Conservation (phyloP, 2,113 vertebrate species). For the Colossoma macropomum region DNA sequence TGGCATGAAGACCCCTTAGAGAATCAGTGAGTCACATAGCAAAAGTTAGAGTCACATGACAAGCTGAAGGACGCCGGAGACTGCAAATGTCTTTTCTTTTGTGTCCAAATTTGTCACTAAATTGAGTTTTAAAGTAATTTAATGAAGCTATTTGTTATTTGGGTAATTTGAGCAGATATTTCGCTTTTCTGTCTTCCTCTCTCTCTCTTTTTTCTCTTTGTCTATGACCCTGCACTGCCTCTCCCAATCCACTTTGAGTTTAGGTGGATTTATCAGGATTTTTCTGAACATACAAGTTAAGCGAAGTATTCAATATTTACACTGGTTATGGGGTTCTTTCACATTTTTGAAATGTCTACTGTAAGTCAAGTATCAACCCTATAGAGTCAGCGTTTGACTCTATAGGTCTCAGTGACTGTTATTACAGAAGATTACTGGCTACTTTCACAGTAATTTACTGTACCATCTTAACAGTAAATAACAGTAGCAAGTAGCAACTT, state of each 20-base stretch:
- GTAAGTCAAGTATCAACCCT: background rate
- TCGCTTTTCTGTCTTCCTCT: background rate
- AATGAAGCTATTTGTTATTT: slow-evolving; percentile 20
- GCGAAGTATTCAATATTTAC: slow-evolving; percentile 1
- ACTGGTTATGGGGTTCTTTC: background rate
- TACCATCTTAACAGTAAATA: too few relatives aligned
- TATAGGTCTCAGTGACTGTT: too few relatives aligned
- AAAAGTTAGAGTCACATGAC: slow-evolving; percentile 40
- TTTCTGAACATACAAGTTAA: slow-evolving; percentile 4
- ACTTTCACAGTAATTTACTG: background rate
- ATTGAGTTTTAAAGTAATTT: slow-evolving; percentile 33
- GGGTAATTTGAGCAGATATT: background rate
- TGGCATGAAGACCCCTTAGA: slow-evolving; percentile 22
- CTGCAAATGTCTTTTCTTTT: slow-evolving; percentile 23
- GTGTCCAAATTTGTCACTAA: slow-evolving; percentile 22
- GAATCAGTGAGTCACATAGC: slow-evolving; percentile 29
- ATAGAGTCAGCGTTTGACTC: background rate
- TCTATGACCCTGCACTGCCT: background rate
- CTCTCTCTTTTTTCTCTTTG: slow-evolving; percentile 2
- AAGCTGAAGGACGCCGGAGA: slow-evolving; percentile 10
- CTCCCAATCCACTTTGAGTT: slow-evolving; percentile 20
- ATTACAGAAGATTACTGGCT: too few relatives aligned
- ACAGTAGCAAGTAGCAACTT: too few relatives aligned
- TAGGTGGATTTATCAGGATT: slow-evolving; percentile 38
- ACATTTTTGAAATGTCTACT: background rate